Base-by-base conservation (phyloP, 2,888 invertebrate species). In the Pheosia gnoma region DNA sequence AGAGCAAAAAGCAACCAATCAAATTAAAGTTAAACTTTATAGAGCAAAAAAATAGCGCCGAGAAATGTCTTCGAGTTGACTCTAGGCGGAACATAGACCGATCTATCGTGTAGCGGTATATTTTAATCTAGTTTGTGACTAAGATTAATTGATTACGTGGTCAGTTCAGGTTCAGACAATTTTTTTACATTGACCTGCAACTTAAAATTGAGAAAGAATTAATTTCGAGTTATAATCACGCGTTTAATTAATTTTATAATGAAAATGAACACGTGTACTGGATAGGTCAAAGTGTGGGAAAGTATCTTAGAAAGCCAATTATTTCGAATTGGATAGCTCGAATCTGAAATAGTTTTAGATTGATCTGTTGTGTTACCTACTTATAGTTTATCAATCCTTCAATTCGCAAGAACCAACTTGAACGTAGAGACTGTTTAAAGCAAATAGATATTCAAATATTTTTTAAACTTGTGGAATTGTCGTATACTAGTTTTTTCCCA, bases 111-210 rank as follows among this genome's bases (percentile, higher is more conserved):
- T 77, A 80, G 59, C 81, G 81, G 80, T 75, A 74, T 11, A 62
- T 61, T 67, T 62, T 71, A 75, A 77, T 75, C 74, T 73, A 70
- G 70, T 79, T 79, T 66, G 67, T 68, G 72, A 81, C 72, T 71
- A 71, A 79, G 78, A 79, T 82, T 79, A 79, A 81, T 81, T 77
- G 75, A 78, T 75, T 71, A 56, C 36, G 45, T 53, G 56, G 51
- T 54, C 25, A 5, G 36, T 9, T 6, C 13, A n/a, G 61, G 43
- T 41, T 8, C 11, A 8, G 51, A 38, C 37, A 11, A 37, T 11
- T 36, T 53, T 37, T 53, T 53, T 53, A 37, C 37, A 37, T 11
- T 37, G 53, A 53, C 51, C 25, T 51, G 51, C 25, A 51, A 51
- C 53, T 41, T 7, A n/a, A 56, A 13, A 41, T 56, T 41, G 39